Conservation (phyloP, 2,888 invertebrate genomes). For the Amiota communis region DNA sequence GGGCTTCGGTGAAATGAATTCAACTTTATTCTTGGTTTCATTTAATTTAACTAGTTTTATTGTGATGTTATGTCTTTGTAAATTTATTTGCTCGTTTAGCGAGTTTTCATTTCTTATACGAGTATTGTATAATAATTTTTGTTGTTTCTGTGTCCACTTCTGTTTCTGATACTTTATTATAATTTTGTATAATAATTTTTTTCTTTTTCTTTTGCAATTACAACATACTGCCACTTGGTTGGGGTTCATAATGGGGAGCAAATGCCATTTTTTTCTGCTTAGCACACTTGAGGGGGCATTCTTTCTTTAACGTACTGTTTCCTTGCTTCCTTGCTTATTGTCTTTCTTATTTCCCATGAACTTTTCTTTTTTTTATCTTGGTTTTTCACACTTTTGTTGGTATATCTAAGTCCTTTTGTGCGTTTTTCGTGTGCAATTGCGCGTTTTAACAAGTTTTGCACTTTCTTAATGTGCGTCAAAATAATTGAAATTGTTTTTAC, state of each 20-base stretch:
- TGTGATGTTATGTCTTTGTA: no score
- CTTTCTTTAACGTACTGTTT: neutral
- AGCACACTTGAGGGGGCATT: neutral
- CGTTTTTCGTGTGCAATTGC: neutral
- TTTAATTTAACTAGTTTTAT: no score
- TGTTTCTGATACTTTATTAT: neutral
- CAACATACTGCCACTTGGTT: neutral
- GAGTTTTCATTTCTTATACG: neutral
- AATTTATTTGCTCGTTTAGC: no score
- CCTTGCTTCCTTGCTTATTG: no score
- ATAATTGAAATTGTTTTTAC: constrained; percentile 22
- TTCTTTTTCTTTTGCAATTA: neutral
- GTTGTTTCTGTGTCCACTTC: neutral
- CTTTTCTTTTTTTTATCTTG: no score
- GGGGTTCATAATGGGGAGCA: neutral
- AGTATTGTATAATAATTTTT: neutral
- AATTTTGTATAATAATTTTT: neutral
- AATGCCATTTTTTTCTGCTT: neutral
- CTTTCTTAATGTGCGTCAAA: constrained; percentile 12
- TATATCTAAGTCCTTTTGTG: neutral
- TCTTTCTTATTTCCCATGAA: no score
- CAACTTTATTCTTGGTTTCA: no score
- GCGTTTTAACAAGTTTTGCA: constrained; percentile 8
- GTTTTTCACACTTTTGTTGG: no score
- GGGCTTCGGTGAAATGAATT: no score